Conservation (phyloP, 2,797 vertebrate genomes). For the Cyclura pinguis region DNA sequence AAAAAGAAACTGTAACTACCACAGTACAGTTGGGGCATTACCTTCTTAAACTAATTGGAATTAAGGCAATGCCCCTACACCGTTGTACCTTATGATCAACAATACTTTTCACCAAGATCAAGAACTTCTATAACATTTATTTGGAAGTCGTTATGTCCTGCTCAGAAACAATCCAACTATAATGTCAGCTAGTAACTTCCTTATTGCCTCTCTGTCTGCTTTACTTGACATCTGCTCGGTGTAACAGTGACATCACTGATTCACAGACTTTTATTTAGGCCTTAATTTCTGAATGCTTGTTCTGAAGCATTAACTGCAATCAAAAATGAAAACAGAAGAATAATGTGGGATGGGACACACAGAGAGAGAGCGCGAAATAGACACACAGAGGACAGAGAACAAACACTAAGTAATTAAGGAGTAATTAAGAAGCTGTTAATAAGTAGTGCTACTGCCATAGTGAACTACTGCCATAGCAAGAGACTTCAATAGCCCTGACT, state of each 20-base stretch:
- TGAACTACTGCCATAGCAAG: not conserved
- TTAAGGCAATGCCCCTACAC: not conserved
- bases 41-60: not conserved
- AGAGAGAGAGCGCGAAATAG: no score
- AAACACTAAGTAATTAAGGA: not conserved
- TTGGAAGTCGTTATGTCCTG: not conserved
- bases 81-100: not conserved
- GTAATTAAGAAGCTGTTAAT: not conserved
- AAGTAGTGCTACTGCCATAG: not conserved
- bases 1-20: not conserved
- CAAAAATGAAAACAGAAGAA: not conserved
- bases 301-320: not conserved
- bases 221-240: not conserved
- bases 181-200: not conserved
- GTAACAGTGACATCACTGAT: not conserved
- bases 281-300: no score
- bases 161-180: not conserved
- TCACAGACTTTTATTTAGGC: not conserved
- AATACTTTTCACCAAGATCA: not conserved
- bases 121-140: not conserved
- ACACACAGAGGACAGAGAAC: not conserved
- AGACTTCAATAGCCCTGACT: not conserved
- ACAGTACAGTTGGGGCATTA: not conserved
- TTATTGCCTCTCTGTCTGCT: not conserved
- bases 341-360: no score